phyloP scores from a whole-genome alignment of 2,113 vertebrate species.

The Eurystomus gularis region DNA sequence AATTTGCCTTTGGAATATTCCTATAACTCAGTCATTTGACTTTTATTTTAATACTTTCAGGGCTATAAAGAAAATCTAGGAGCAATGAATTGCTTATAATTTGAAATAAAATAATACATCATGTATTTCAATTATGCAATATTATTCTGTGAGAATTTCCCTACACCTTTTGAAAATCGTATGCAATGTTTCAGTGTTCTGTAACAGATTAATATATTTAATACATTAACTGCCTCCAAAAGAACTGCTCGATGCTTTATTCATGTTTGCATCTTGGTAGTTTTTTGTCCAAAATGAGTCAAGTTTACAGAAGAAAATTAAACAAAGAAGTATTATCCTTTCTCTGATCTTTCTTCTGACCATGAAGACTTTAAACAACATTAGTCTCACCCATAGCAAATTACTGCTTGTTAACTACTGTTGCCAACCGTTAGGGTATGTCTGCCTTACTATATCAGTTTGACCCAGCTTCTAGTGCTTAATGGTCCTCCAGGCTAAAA shows the following conservation, averaged over 20 bases:
- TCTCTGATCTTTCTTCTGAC: slow-evolving; percentile 71
- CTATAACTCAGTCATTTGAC: not conserved
- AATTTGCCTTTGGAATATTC: slow-evolving; percentile 23
- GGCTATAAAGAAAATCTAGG: slow-evolving; percentile 1
- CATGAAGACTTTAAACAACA: slow-evolving; percentile 68
- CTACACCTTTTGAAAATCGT: slow-evolving; percentile 59
- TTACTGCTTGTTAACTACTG: slow-evolving; percentile 76
- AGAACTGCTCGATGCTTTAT: not conserved
- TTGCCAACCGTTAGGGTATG: slow-evolving; percentile 69
- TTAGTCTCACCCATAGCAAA: slow-evolving; percentile 70
- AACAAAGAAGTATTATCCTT: slow-evolving; percentile 66
- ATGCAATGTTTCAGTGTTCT: slow-evolving; percentile 53
- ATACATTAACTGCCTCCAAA: slow-evolving; percentile 1
- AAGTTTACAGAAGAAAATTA: slow-evolving; percentile 72
- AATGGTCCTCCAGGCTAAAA: slow-evolving; percentile 93
- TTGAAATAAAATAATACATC: slow-evolving; percentile 44
- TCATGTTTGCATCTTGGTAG: slow-evolving; percentile 13
- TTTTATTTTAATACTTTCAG: slow-evolving; percentile 25
- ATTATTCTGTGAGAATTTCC: slow-evolving; percentile 47
- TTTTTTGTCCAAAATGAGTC: slow-evolving; percentile 4
- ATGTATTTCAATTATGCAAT: slow-evolving; percentile 38
- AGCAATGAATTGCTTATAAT: slow-evolving; percentile 39
- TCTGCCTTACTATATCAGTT: slow-evolving; percentile 80
- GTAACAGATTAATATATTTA: not conserved
- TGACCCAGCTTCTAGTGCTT: slow-evolving; percentile 83